Base-by-base conservation (phyloP, 2,113 vertebrate genomes). In the Taurulus bubalis region DNA sequence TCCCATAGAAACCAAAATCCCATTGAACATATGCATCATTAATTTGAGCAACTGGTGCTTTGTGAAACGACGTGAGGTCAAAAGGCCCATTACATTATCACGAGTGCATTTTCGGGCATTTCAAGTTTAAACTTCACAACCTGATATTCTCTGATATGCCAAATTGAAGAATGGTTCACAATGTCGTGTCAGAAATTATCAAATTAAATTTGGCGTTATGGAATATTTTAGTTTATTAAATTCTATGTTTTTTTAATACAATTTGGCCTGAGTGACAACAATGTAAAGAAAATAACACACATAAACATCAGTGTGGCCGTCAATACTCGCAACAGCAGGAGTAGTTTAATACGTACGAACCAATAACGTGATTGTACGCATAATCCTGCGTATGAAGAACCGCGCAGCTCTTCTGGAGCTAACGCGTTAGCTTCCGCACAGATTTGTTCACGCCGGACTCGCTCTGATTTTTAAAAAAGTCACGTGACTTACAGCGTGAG, bases 401-500 rank as follows among this genome's bases (percentile, higher is more conserved):
- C 38, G 0, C 15, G 11, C 20, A 36, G 22, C 2, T 67, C 18
- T 22, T 5, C 8, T 30, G 78, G 22, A 9, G 85, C 90, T 87
- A 82, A 53, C 32, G 12, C 9, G 4, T 56, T 58, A 66, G 55
- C 78, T n/a, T 2, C 8, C 12, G 0, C 2, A 28, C 30, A 51
- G 20, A 15, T 20, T 5, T 1, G 2, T 18, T 42, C 7, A 22
- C 15, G 18, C 3, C 26, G 34, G 1, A n/a, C 42, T 6, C 65
- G 24, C 62, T 36, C 24, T 5, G 68, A 58, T 68, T 38, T 26
- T 16, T 59, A 11, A 0, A 4, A 1, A n/a, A 49, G 0, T 49
- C 7, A 0, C 7, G 0, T 64, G 71, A 84, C 87, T 90, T 32
- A 89, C 89, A 63, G 38, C 77, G 66, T 56, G 9, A 71, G 36